Percentiles rank a stretch among this genome's conserved stretches.
These are phyloP conservation scores for Zoanthus sociatus DNA, from an alignment of 92 coral and sea anemone species.

Conservation along the genomic window DNA sequence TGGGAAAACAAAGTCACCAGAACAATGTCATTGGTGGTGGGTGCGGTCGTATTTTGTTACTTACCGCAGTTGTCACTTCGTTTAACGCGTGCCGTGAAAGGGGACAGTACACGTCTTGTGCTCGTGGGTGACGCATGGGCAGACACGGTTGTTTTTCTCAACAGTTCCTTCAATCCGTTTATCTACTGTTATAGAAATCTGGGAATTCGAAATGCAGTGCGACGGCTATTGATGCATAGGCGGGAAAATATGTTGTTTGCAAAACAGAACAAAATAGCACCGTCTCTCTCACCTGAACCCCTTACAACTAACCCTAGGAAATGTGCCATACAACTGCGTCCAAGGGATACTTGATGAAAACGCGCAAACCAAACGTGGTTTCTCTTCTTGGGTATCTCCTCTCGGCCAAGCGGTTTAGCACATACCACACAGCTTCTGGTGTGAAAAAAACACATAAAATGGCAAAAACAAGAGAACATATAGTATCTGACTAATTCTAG, in stretches of 20 bases:
- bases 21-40: slow-evolving; percentile 38
- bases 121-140: slow-evolving; percentile 53
- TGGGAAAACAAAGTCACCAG: slow-evolving; percentile 41
- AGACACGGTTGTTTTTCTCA: slow-evolving; percentile 55
- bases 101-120: slow-evolving; percentile 39
- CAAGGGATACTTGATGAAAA: not conserved
- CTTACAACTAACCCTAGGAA: not conserved
- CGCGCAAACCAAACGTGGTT: too few relatives aligned
- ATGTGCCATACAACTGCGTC: not conserved
- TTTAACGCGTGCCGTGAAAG: slow-evolving; percentile 39
- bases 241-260: not conserved
- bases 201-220: slow-evolving; percentile 40
- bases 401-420: too few relatives aligned
- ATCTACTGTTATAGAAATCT: slow-evolving; percentile 56
- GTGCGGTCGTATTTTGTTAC: slow-evolving; percentile 45
- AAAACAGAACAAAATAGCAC: not conserved
- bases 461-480: too few relatives aligned
- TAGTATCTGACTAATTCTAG: too few relatives aligned
- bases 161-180: slow-evolving; percentile 57
- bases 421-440: too few relatives aligned
- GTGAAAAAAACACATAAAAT: too few relatives aligned
- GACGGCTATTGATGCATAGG: not conserved
- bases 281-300: not conserved
- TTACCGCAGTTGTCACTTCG: slow-evolving; percentile 49
- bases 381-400: too few relatives aligned